phyloP scores from a whole-genome alignment of 2,888 invertebrate species.

The Thecocarcelia acutangulata region DNA sequence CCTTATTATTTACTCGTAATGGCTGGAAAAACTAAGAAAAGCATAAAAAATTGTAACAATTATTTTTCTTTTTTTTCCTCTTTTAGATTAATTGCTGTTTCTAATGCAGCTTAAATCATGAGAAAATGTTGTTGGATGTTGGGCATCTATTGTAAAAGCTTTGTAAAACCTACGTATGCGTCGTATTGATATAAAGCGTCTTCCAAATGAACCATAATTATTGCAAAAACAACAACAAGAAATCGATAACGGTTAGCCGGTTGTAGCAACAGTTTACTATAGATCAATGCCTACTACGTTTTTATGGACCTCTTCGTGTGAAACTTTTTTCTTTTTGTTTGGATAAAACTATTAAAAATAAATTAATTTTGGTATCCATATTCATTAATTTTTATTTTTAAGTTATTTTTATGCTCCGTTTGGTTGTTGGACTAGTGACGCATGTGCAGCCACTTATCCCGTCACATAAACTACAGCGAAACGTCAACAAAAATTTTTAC shows the following conservation, averaged over 20 bases:
- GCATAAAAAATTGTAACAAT: conserved; percentile 48
- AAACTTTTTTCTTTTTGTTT: neutral
- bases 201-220: conserved; percentile 56
- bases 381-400: conserved; percentile 42
- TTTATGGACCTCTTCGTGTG: neutral
- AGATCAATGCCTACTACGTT: conserved; percentile 23
- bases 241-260: conserved; percentile 54
- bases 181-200: neutral
- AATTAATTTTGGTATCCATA: conserved; percentile 67
- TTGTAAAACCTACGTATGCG: neutral
- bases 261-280: conserved; percentile 44
- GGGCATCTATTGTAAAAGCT: conserved; percentile 1
- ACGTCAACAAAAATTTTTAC: conserved; percentile 66
- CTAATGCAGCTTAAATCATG: conserved; percentile 48
- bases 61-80: conserved; percentile 32
- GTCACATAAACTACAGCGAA: conserved; percentile 65
- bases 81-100: conserved; percentile 16
- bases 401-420: conserved; percentile 2
- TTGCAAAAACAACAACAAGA: neutral
- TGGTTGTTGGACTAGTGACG: conserved; percentile 45
- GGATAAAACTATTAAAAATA: conserved; percentile 38
- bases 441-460: conserved; percentile 65
- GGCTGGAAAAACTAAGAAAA: conserved; percentile 12
- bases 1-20: conserved; percentile 63
- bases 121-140: conserved; percentile 55